These are phyloP conservation scores for Batillaria attramentaria DNA, from an alignment of 1,140 invertebrate species.

Conservation along the genomic window DNA sequence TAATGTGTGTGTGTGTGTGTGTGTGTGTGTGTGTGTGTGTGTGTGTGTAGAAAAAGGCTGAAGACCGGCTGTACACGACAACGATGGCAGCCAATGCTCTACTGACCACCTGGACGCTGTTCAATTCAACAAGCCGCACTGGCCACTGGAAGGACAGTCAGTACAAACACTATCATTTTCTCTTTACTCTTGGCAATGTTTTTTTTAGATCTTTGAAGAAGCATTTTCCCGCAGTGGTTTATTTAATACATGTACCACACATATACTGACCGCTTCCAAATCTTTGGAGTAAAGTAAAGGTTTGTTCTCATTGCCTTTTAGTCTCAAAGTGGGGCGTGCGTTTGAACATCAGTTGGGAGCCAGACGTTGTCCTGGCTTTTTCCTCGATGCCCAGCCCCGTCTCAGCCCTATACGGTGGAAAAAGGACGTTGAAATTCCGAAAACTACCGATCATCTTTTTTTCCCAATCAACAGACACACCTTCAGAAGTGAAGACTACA, in stretches of 20 bases:
- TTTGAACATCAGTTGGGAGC: neutral
- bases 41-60: slow-evolving; percentile 35
- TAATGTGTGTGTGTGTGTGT: neutral
- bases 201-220: too few relatives aligned
- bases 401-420: neutral
- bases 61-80: slow-evolving; percentile 60
- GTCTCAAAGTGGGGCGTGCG: too few relatives aligned
- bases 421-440: neutral
- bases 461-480: slow-evolving; percentile 45
- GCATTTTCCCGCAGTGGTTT: too few relatives aligned
- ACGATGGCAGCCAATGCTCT: slow-evolving; percentile 58
- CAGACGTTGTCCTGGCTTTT: neutral
- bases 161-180: too few relatives aligned
- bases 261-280: too few relatives aligned
- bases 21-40: slow-evolving; percentile 6
- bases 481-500: slow-evolving; percentile 46
- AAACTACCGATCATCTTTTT: slow-evolving; percentile 22
- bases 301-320: too few relatives aligned
- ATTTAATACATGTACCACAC: too few relatives aligned
- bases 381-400: neutral
- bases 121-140: slow-evolving; percentile 31
- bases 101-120: slow-evolving; percentile 53
- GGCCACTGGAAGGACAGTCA: slow-evolving; percentile 46
- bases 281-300: too few relatives aligned
- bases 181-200: too few relatives aligned